Evolutionary conservation across 2,888 invertebrate species (phyloP), one percentile per base, ranked within the genome.

Genomic region (Eupelmus urozonus): DNA sequence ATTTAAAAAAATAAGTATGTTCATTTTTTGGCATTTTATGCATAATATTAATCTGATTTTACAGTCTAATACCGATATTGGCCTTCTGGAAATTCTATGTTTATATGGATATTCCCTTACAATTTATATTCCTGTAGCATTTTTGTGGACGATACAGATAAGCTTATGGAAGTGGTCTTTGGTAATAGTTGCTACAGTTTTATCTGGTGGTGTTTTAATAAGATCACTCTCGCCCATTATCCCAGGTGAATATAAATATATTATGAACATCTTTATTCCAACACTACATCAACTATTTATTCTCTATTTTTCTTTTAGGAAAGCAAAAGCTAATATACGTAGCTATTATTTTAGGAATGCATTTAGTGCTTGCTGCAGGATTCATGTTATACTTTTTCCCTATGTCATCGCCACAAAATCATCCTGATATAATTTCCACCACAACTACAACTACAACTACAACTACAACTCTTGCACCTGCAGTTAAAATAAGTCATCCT

Each of bases 31-130:
- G 49, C 11, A 29, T 9, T 53, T 29, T 25, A 53, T 45, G 9
- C 27, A 20, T 27, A 49, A 60, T 51, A n/a, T 27, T 45, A n/a
- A 7, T 45, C 34, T 45, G 16, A 34, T 57, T 1, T 72, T 79
- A 9, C 18, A 79, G 79, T 49, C 66, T 51, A 69, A 80, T 59
- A 60, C 40, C 7, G 11, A 53, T 0, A 94, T 95, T 23, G 92
- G 94, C 23, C 92, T 97, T 87, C 91, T 98, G 83, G 97, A 98
- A 82, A 92, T 98, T 11, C 93, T 98, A 87, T 98, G 98, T 89
- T 92, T 98, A 11, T 99, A 98, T 87, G 99, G 98, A 9, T 99
- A 99, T 90, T 98, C 98, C 0, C 91, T 99, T 60, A 94, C 97
- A 42, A 96, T 98, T 85, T 99, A 97, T 90, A 94, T 99, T 85